Base-by-base conservation (phyloP, 2,888 invertebrate genomes). In the Saturnia japonica region DNA sequence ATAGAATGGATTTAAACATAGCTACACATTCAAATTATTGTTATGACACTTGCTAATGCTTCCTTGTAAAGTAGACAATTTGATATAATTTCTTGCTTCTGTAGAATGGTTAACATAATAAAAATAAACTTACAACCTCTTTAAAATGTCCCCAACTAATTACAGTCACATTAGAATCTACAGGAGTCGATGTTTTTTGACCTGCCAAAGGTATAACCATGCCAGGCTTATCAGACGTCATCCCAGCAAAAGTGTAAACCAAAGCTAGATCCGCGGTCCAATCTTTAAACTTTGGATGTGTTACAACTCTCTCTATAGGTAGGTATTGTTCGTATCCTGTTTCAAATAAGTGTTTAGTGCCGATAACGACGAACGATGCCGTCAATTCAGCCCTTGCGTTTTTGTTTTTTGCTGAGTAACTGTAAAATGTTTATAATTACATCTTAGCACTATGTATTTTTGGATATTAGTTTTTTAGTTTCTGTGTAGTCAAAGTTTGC, bases 251-350 rank as follows among this genome's bases (percentile, higher is more conserved):
- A 0, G 91, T 91, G 51, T 77, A 87, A 0, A 90, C 87, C 19
- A 91, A 57, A 7, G 85, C 83, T 1, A 91, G 71, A 67, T 91
- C 87, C 1, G 88, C 88, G 0, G 83, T 85, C 88, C 87, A 89
- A 0, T 79, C 80, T 16, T 68, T 79, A 68, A 77, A 87, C 3
- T 81, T 78, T 0, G 90, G 90, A 71, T 91, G 90, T 0, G 77
- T 82, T 1, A 88, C 16, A 8, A 91, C 78, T 69, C 85, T 80
- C 70, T 91, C 91, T 64, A 91, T 90, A 0, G 90, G 90, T 0
- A 91, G 78, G 73, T 91, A 91, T 69, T 88, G 87, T 73, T 91
- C 90, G 70, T 90, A 88, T 9, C 87, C 88, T 0, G 85, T 75
- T 4, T 85, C 85, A 25, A 85, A 90, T 88, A 90, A 89, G 66